A percentile compares a stretch with the other conserved stretches of the same genome.
Conservation (phyloP, 2,113 vertebrate genomes). For the Mirounga angustirostris region DNA sequence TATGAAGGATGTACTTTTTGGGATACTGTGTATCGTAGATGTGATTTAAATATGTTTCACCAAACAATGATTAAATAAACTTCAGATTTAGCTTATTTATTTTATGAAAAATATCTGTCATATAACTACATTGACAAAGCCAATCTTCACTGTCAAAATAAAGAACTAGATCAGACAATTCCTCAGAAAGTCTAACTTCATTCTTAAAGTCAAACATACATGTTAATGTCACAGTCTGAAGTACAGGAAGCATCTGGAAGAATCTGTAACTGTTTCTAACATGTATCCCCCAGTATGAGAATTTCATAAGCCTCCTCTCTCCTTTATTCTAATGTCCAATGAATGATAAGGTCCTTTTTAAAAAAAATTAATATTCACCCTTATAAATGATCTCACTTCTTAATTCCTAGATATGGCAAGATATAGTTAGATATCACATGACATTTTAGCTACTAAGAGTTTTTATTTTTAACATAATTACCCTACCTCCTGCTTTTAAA, state of each 20-base stretch:
- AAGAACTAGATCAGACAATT: slow-evolving; percentile 17
- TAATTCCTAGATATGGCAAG: slow-evolving; percentile 8
- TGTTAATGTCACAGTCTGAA: not conserved
- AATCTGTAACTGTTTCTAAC: slow-evolving; percentile 13
- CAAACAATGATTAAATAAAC: slow-evolving; percentile 12
- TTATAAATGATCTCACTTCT: slow-evolving; percentile 11
- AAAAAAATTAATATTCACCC: slow-evolving; percentile 4
- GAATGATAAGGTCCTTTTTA: not conserved
- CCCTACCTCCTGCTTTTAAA: not conserved
- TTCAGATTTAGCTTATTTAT: slow-evolving; percentile 56
- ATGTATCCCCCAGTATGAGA: not conserved
- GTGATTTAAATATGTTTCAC: slow-evolving; percentile 32
- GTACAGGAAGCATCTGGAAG: slow-evolving; percentile 2
- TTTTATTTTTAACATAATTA: slow-evolving; percentile 64
- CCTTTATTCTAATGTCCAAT: not conserved
- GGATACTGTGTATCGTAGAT: not conserved
- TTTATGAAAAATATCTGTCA: slow-evolving; percentile 36
- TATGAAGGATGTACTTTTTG: slow-evolving; percentile 24
- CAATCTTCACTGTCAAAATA: slow-evolving; percentile 41
- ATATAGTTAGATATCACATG: not conserved
- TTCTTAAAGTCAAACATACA: slow-evolving; percentile 31
- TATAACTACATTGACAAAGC: slow-evolving; percentile 20
- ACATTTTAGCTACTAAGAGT: not conserved
- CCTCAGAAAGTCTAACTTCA: slow-evolving; percentile 24
- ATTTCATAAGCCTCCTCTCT: not conserved